Conservation (phyloP, 53 echinoderm and acorn worm species). For the Patiria pectinifera region DNA sequence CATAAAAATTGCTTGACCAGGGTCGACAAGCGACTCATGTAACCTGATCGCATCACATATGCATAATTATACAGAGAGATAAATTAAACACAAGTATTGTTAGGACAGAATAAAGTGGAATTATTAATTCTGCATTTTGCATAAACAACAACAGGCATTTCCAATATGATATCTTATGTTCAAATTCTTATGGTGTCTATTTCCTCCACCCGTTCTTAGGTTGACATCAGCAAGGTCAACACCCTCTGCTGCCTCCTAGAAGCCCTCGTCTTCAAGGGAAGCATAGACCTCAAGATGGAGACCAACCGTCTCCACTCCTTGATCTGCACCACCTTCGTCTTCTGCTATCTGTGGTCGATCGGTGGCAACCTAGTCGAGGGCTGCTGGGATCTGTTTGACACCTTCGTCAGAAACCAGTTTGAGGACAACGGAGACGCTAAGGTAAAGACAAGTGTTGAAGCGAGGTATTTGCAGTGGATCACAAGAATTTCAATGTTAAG, state of each 20-base stretch:
- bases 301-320: slow-evolving; percentile 87
- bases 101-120: too few species aligned
- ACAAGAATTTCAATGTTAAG: too few species aligned
- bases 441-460: slow-evolving; percentile 51
- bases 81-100: too few species aligned
- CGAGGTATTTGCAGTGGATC: too few species aligned
- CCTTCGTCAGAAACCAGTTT: slow-evolving; percentile 98
- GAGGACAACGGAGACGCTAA: slow-evolving; percentile 99
- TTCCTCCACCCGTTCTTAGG: slow-evolving; percentile 50
- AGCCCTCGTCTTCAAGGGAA: slow-evolving; percentile 81
- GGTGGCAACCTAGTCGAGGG: slow-evolving; percentile 91
- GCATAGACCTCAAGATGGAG: slow-evolving; percentile 80
- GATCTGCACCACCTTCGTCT: slow-evolving; percentile 96
- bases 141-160: too few species aligned
- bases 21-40: too few species aligned
- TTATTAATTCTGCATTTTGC: too few species aligned
- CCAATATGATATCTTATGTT: neutral
- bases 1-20: too few species aligned
- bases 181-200: too few species aligned
- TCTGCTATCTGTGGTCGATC: slow-evolving; percentile 96
- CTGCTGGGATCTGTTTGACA: slow-evolving; percentile 96
- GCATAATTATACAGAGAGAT: too few species aligned
- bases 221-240: slow-evolving; percentile 95
- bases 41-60: too few species aligned
- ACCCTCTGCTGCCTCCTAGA: slow-evolving; percentile 94